Evolutionary conservation across 2,797 vertebrate genomes (phyloP).

Genomic region (Chaetophractus vellerosus): DNA sequence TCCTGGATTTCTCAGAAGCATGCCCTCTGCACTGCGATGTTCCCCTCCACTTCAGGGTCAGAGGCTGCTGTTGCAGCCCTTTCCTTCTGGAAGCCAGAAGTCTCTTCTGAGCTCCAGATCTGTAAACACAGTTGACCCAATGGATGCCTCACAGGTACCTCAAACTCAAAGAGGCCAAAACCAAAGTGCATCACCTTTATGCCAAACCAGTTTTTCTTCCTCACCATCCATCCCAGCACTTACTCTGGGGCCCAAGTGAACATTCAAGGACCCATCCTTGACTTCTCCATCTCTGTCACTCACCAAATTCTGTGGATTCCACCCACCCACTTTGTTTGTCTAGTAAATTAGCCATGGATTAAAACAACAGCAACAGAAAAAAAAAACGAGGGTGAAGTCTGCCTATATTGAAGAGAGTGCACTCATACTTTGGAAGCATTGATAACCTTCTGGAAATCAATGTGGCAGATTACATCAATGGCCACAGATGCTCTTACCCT

Average conservation of each 20-base stretch:
- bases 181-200: not conserved
- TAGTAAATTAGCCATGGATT: not conserved
- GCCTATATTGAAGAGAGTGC: not conserved
- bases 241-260: not conserved
- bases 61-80: not conserved
- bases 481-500: not conserved
- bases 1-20: not conserved
- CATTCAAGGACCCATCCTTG: not conserved
- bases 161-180: not conserved
- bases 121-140: not conserved
- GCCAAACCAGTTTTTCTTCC: not conserved
- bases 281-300: not conserved
- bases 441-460: not conserved
- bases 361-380: not conserved
- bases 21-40: accelerated
- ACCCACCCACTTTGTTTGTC: not conserved
- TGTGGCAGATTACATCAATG: not conserved
- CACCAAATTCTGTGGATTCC: not conserved
- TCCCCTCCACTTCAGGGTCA: not conserved
- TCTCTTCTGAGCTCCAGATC: not conserved
- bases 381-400: not conserved
- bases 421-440: not conserved
- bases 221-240: not conserved
- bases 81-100: not conserved
- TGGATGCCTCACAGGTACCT: not conserved